Base-by-base conservation (phyloP, 2,888 invertebrate species). In the Tenthredo livida region DNA sequence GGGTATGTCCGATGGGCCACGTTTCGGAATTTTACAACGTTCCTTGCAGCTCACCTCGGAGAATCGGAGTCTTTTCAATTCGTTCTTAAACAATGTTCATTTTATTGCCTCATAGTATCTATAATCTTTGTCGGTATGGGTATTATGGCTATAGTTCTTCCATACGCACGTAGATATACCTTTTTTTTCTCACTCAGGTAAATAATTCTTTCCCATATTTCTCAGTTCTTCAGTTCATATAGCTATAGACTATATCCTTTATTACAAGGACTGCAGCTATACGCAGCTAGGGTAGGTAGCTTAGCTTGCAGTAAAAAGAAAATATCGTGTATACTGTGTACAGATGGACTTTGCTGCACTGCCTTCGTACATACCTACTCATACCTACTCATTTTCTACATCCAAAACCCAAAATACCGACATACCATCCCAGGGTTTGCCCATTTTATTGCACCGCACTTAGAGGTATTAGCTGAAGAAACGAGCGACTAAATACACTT, bases 121-220 rank as follows among this genome's bases (percentile, higher is more conserved):
- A 83, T 83, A 83, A 83, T 83, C 83, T 83, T 70, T 83, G 83
- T 67, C 83, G 83, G 83, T 83, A 83, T 21, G 9, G 77, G 77
- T 82, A 77, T 77, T 77, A 77, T 77, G 77, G 50, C 33, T 43
- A n/a, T 43, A 25, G 15, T n/a, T 77, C 50, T 29, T 54, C n/a
- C n/a, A 33, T 33, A 54, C 29, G 54, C 77, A 21, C 33, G 50
- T 54, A 50, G 9, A 21, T 21, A 21, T 21, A 37, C 61, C 50
- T 37, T 37, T n/a, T 75, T 21, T 33, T 33, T 33, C 4, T 77
- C 77, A n/a, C 15, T n/a, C 77, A 77, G 77, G 77, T 77, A 77
- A 77, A 77, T 40, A 29, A 40, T 43, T 72, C 40, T 40, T 40
- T 7, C 21, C 40, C 2, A 43, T 33, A 33, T 33, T 2, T 33